Conservation (phyloP, 2,113 vertebrate genomes). For the Semnornis frantzii region DNA sequence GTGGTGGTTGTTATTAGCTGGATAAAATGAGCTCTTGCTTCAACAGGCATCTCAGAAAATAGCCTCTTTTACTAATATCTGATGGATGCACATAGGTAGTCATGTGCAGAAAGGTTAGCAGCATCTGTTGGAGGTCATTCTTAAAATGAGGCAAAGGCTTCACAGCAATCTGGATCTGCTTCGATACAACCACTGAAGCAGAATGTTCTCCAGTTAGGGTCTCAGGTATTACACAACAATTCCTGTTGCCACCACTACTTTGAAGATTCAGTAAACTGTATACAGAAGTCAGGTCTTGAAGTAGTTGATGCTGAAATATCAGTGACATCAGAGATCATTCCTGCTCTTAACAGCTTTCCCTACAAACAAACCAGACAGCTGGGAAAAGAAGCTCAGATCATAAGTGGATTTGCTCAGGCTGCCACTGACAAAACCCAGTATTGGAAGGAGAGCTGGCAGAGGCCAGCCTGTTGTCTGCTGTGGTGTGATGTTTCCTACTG, state of each 20-base stretch:
- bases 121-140: background rate
- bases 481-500: background rate
- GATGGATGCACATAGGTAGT: background rate
- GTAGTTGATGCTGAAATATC: background rate
- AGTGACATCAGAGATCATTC: background rate
- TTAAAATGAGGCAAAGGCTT: background rate
- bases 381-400: background rate
- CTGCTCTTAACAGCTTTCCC: background rate
- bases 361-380: background rate
- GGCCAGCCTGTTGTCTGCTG: background rate
- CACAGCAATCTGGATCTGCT: background rate
- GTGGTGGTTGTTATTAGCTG: background rate
- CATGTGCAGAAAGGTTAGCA: background rate
- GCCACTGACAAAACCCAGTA: rapidly evolving
- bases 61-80: background rate
- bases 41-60: background rate
- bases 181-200: background rate
- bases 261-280: background rate
- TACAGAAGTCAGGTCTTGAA: background rate
- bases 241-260: background rate
- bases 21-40: background rate
- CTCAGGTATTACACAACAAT: background rate
- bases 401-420: background rate
- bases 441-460: background rate
- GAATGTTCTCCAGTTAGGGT: background rate